Conservation (phyloP, 1,140 invertebrate species). For the Thalassaphorura encarpata region DNA sequence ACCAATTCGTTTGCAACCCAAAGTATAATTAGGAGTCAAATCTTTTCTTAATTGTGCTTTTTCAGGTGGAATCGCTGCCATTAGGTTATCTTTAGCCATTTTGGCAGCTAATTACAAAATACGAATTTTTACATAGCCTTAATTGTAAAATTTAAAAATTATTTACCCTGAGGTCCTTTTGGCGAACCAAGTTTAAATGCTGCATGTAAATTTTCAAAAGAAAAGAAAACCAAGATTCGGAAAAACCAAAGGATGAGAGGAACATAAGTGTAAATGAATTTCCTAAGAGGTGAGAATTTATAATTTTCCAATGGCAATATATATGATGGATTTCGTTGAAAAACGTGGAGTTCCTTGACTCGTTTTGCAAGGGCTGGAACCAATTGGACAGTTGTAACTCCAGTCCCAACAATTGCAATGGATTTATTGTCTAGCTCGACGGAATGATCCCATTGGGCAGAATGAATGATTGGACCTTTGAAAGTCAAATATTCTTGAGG, state of each 20-base stretch:
- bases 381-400: constrained; percentile 13
- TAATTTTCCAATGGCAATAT: constrained; percentile 1
- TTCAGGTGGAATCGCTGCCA: no score
- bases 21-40: constrained; percentile 17
- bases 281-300: background rate
- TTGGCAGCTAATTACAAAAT: no score
- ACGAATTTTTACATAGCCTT: no score
- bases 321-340: constrained; percentile 16
- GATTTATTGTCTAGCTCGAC: constrained; percentile 17
- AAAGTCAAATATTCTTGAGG: constrained; percentile 19
- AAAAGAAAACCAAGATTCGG: background rate
- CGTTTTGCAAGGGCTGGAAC: constrained; percentile 9
- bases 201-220: background rate
- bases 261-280: background rate
- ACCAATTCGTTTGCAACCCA: constrained; percentile 22
- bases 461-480: constrained; percentile 13
- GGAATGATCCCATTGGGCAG: constrained; percentile 12
- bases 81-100: no score
- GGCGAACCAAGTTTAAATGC: background rate
- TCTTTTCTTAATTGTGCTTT: no score
- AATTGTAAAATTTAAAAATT: no score
- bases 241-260: background rate
- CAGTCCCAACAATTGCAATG: constrained; percentile 17
- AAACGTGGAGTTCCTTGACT: constrained; percentile 14
- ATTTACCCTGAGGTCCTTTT: no score